Evolutionary conservation across 2,113 vertebrate species (phyloP).

Genomic region (Pelusios castaneus): DNA sequence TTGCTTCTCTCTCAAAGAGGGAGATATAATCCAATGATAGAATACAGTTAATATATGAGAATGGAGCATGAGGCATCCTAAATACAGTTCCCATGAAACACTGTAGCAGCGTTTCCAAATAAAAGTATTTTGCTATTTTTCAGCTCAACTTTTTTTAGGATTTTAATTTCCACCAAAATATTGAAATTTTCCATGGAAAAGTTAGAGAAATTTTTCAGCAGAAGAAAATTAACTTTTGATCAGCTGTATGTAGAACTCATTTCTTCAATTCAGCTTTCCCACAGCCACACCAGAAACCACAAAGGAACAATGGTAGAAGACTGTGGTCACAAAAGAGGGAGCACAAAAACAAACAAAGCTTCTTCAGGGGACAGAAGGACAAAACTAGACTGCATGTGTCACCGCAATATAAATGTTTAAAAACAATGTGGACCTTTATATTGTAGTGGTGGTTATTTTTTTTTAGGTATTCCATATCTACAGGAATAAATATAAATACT

Average conservation of each 20-base stretch:
- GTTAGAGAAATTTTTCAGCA: background rate
- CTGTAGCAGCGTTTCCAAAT: background rate
- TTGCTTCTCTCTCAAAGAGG: background rate
- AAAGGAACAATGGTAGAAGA: background rate
- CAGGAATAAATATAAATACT: background rate
- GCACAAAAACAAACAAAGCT: background rate
- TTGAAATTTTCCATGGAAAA: background rate
- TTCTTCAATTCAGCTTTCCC: background rate
- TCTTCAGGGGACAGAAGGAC: background rate
- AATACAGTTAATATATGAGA: background rate
- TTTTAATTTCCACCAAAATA: background rate
- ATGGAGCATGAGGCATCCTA: background rate
- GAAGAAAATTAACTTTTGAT: background rate
- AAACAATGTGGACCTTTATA: background rate
- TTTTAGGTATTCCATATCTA: background rate
- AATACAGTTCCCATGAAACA: background rate
- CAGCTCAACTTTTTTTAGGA: background rate
- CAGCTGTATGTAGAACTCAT: background rate
- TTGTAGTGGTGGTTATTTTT: background rate
- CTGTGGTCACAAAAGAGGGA: background rate
- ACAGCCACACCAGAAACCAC: background rate
- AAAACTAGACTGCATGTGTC: rapidly evolving
- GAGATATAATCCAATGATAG: background rate
- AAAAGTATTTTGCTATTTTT: background rate
- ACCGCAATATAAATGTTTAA: background rate